These are phyloP conservation scores for Amphiprion percula DNA, from an alignment of 2,113 vertebrate genomes.

Conservation along the genomic window DNA sequence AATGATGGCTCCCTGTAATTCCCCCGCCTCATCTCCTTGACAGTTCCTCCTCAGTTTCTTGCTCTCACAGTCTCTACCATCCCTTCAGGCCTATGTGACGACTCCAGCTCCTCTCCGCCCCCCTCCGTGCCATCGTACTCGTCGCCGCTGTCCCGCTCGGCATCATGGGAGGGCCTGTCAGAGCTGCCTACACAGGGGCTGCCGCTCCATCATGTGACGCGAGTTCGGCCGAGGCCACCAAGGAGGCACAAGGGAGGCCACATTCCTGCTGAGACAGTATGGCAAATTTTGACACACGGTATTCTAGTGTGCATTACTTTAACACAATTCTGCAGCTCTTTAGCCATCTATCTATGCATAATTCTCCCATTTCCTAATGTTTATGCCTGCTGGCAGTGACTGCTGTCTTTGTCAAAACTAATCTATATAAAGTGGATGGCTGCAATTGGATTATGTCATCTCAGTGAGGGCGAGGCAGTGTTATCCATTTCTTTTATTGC, in stretches of 20 bases:
- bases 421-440: slow-evolving; percentile 61
- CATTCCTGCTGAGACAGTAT: slow-evolving; percentile 78
- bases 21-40: slow-evolving; percentile 14
- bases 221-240: slow-evolving; percentile 88
- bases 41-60: background rate
- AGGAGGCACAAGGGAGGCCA: slow-evolving; percentile 81
- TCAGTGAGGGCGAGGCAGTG: slow-evolving; percentile 33
- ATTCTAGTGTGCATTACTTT: slow-evolving; percentile 6
- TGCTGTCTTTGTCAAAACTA: slow-evolving; percentile 42
- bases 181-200: slow-evolving; percentile 89
- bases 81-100: slow-evolving; percentile 77
- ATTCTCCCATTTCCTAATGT: slow-evolving; percentile 39
- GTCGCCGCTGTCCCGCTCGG: slow-evolving; percentile 83
- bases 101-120: slow-evolving; percentile 83
- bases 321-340: background rate
- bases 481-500: slow-evolving; percentile 68
- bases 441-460: slow-evolving; percentile 55
- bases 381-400: slow-evolving; percentile 38
- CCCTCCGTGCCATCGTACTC: slow-evolving; percentile 83
- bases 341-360: slow-evolving; percentile 19
- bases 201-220: slow-evolving; percentile 89
- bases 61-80: slow-evolving; percentile 1
- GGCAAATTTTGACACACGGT: background rate
- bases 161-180: slow-evolving; percentile 88
- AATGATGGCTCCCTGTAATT: slow-evolving; percentile 29